A percentile compares a stretch with the other conserved stretches of the same genome.
These are phyloP conservation scores for Cherax quadricarinatus DNA, from an alignment of 1,140 invertebrate genomes.

Conservation along the genomic window DNA sequence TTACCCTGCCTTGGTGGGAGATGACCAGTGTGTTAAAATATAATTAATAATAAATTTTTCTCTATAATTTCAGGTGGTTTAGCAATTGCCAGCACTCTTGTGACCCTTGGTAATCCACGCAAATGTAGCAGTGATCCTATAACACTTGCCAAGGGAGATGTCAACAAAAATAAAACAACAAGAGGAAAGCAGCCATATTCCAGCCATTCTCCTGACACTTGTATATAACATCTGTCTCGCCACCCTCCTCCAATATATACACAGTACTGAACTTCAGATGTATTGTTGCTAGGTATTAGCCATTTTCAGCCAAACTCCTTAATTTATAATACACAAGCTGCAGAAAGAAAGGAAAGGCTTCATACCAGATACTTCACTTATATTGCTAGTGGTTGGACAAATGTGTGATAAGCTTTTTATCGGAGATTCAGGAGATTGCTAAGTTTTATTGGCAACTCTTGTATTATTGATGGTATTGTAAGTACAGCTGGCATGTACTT, in stretches of 20 bases:
- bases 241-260: slow-evolving; percentile 12
- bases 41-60: not conserved
- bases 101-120: slow-evolving; percentile 73
- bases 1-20: too few species aligned
- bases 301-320: not conserved
- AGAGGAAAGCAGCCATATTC: slow-evolving; percentile 61
- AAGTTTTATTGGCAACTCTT: too few species aligned
- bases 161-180: slow-evolving; percentile 47
- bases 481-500: too few species aligned
- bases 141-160: slow-evolving; percentile 42
- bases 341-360: not conserved
- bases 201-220: slow-evolving; percentile 60
- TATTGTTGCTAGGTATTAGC: not conserved
- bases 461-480: too few species aligned
- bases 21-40: too few species aligned
- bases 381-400: too few species aligned
- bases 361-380: too few species aligned
- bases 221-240: slow-evolving; percentile 45
- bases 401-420: too few species aligned
- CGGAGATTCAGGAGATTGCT: too few species aligned
- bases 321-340: not conserved
- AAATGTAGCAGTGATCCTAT: slow-evolving; percentile 67
- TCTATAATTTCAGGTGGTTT: slow-evolving; percentile 65
- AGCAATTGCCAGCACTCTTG: slow-evolving; percentile 73
- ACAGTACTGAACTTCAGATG: not conserved